These are phyloP conservation scores for Hoplodrina ambigua DNA, from an alignment of 2,888 invertebrate species.

Conservation along the genomic window DNA sequence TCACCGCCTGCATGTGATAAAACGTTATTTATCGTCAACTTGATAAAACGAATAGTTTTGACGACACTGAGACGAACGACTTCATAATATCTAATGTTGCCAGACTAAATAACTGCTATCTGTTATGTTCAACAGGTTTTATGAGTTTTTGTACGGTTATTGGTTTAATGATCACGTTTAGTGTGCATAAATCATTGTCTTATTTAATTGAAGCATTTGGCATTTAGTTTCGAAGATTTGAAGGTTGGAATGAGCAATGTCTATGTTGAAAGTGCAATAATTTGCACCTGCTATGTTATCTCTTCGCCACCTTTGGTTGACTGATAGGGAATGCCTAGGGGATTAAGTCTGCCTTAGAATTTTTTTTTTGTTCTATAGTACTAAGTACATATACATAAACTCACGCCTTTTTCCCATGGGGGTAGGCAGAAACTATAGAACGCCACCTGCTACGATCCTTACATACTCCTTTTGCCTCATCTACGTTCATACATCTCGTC, in stretches of 20 bases:
- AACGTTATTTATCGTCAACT: constrained; percentile 45
- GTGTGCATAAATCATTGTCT: constrained; percentile 1
- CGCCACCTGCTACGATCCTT: too few species aligned
- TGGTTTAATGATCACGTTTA: constrained; percentile 10
- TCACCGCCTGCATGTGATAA: constrained; percentile 36
- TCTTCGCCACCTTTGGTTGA: too few species aligned
- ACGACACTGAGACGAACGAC: constrained; percentile 42
- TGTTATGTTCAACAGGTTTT: constrained; percentile 29
- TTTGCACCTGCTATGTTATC: too few species aligned
- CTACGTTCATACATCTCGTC: too few species aligned
- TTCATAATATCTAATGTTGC: constrained; percentile 42
- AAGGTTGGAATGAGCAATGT: neutral
- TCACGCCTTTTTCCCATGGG: too few species aligned
- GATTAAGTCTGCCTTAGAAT: too few species aligned
- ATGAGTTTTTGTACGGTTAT: constrained; percentile 9
- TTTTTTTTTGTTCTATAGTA: too few species aligned
- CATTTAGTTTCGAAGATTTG: neutral
- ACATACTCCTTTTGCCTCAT: too few species aligned
- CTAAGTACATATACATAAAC: too few species aligned
- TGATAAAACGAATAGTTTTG: constrained; percentile 46
- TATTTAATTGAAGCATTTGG: constrained; percentile 11
- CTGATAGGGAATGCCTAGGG: too few species aligned
- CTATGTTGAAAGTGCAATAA: constrained; percentile 4
- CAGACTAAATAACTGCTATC: constrained; percentile 35
- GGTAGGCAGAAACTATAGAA: too few species aligned